phyloP scores from a whole-genome alignment of 2,888 invertebrate species.

The Eupithecia subumbrata region DNA sequence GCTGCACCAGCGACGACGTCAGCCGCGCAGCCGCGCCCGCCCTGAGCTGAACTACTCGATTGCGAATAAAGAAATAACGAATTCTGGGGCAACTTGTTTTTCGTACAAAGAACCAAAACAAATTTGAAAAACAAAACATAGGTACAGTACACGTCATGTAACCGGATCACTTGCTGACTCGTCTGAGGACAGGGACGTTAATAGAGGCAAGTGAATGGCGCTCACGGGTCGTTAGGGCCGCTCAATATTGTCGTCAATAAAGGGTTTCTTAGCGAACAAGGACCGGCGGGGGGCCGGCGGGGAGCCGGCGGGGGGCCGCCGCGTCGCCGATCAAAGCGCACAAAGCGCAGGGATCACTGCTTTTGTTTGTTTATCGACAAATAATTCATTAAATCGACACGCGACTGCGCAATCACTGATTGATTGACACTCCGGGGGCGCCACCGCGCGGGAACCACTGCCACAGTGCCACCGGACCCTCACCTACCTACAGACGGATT shows the following conservation, averaged over 20 bases:
- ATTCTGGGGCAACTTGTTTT: too few relatives aligned
- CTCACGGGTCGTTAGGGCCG: constrained; percentile 48
- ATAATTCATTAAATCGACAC: constrained; percentile 69
- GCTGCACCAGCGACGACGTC: background rate
- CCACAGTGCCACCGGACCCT: background rate
- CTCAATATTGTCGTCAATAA: constrained; percentile 45
- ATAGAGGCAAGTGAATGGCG: constrained; percentile 11
- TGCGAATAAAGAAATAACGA: too few relatives aligned
- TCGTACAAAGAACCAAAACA: background rate
- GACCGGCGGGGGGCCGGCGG: constrained; percentile 16
- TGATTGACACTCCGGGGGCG: constrained; percentile 52
- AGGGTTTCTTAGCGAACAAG: constrained; percentile 37
- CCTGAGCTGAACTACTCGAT: too few relatives aligned
- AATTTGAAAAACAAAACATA: constrained; percentile 6
- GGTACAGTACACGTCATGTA: constrained; percentile 5
- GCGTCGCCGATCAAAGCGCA: constrained; percentile 37
- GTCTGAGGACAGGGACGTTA: background rate
- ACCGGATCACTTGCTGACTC: constrained; percentile 24
- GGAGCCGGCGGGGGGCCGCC: constrained; percentile 18
- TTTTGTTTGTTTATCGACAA: constrained; percentile 61
- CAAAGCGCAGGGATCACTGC: constrained; percentile 31
- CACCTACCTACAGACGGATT: background rate
- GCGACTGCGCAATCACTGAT: constrained; percentile 60
- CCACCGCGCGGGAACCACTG: constrained; percentile 18
- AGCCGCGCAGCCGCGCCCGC: background rate